Percentiles rank a stretch among this genome's conserved stretches.
These are phyloP conservation scores for Petrosia ficiformis DNA, from an alignment of 37 sponge, comb jelly and placozoan genomes.

Conservation along the genomic window DNA sequence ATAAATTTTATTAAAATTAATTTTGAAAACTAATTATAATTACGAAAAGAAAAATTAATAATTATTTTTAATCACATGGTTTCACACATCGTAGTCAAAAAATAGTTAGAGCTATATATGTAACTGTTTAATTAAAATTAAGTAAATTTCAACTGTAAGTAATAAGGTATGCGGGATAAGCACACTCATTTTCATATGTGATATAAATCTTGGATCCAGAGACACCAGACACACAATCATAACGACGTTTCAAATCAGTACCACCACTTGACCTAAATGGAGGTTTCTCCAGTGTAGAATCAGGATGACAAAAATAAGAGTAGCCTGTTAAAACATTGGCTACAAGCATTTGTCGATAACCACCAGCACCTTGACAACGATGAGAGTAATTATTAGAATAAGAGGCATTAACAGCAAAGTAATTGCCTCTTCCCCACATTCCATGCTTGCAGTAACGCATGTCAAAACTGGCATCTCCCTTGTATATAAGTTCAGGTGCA, in stretches of 20 bases:
- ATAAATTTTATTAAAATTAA: too few relatives aligned
- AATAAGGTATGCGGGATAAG: conserved; percentile 69
- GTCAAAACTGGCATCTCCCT: conserved; percentile 58
- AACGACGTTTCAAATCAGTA: conserved; percentile 21
- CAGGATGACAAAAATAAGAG: conserved; percentile 12
- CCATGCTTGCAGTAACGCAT: conserved; percentile 39
- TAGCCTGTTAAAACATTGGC: conserved; percentile 55
- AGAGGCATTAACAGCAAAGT: conserved; percentile 67
- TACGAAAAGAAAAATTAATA: too few relatives aligned
- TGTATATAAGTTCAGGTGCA: conserved; percentile 37
- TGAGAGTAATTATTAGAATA: conserved; percentile 50
- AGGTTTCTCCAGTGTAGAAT: conserved; percentile 22
- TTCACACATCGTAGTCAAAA: too few relatives aligned
- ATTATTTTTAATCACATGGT: too few relatives aligned
- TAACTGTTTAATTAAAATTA: too few relatives aligned
- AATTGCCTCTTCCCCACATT: conserved; percentile 70
- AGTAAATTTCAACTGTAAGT: too few relatives aligned
- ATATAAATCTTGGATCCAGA: conserved; percentile 62
- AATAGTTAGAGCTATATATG: too few relatives aligned
- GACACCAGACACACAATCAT: conserved; percentile 53
- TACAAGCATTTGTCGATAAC: conserved; percentile 35
- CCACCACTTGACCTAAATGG: neutral
- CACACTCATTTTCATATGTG: conserved; percentile 56
- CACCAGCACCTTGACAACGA: neutral
- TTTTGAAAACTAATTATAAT: too few relatives aligned